phyloP scores from a whole-genome alignment of 2,888 invertebrate species.

The Hydrotaea cyrtoneurina region DNA sequence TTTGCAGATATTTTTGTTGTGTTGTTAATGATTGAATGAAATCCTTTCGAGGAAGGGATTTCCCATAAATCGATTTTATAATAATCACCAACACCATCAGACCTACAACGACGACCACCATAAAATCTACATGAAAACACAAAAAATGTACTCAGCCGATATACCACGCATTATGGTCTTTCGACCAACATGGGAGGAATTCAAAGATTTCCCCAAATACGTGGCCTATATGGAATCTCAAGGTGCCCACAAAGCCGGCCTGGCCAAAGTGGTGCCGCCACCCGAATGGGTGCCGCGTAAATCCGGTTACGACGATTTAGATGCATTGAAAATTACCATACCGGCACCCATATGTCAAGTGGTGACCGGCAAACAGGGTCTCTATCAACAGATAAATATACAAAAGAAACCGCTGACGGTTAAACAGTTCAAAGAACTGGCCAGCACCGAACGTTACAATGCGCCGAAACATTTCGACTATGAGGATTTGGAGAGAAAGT shows the following conservation, averaged over 20 bases:
- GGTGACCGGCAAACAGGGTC: constrained; percentile 96
- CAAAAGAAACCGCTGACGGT: constrained; percentile 96
- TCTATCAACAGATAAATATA: constrained; percentile 98
- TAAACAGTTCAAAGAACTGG: constrained; percentile 92
- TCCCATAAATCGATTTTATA: background rate
- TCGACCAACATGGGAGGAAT: constrained; percentile 98
- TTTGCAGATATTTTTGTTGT: constrained; percentile 55
- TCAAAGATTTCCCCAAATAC: constrained; percentile 95
- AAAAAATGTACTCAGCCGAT: constrained; percentile 71
- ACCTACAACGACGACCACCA: background rate
- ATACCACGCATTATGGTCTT: constrained; percentile 84
- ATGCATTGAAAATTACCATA: constrained; percentile 91
- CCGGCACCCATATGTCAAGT: constrained; percentile 97
- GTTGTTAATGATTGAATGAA: background rate
- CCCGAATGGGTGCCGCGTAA: constrained; percentile 96
- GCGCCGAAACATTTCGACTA: constrained; percentile 92
- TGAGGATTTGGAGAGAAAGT: constrained; percentile 95
- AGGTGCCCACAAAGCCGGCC: constrained; percentile 96
- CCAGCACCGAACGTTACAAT: constrained; percentile 87
- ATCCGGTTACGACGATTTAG: constrained; percentile 90
- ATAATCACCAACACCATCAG: background rate
- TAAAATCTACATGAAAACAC: background rate
- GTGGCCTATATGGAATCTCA: constrained; percentile 94
- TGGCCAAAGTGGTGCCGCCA: constrained; percentile 98
- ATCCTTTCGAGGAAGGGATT: constrained; percentile 15